Base-by-base conservation (phyloP, 2,888 invertebrate species). In the Leucoptera coffeella region DNA sequence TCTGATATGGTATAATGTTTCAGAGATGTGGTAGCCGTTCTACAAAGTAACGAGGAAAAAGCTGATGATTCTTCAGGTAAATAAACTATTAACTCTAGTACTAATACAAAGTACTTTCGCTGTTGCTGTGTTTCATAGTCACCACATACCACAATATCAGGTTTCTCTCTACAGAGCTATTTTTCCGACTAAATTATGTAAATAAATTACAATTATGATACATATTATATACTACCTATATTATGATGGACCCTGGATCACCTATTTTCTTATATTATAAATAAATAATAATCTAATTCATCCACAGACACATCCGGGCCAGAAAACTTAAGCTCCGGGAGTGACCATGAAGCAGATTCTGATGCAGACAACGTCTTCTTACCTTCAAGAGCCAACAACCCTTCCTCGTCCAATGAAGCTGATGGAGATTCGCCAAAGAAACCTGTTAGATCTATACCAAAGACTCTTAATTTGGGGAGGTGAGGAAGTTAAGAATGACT, bases 1-100 rank as follows among this genome's bases (percentile, higher is more conserved):
- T n/a, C n/a, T n/a, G n/a, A n/a, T n/a, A n/a, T n/a, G n/a, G n/a
- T n/a, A n/a, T n/a, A n/a, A n/a, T 36, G 10, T 54, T 67, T 33
- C 45, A 77, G 82, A 30, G 82, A 83, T 46, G 80, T 82, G 0
- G 80, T 82, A 9, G 82, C 82, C 35, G 73, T 80, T 41, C 55
- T 82, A 48, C 78, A 82, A 46, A 80, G 73, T 34, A 79, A 73
- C 37, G 82, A 81, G 29, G 79, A 78, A 36, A 81, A 64, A 27
- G 61, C 61, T 4, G 55, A 61, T 17, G 72, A 72, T 35, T 71
- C 72, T 22, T 72, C 72, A 41, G 67, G 71, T 69, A 50, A 33
- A n/a, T n/a, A n/a, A n/a, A n/a, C n/a, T n/a, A n/a, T n/a, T n/a
- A n/a, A n/a, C n/a, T n/a, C n/a, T n/a, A n/a, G n/a, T n/a, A n/a